These are phyloP conservation scores for Trichogramma pretiosum DNA, from an alignment of 1,140 invertebrate genomes.

Conservation along the genomic window DNA sequence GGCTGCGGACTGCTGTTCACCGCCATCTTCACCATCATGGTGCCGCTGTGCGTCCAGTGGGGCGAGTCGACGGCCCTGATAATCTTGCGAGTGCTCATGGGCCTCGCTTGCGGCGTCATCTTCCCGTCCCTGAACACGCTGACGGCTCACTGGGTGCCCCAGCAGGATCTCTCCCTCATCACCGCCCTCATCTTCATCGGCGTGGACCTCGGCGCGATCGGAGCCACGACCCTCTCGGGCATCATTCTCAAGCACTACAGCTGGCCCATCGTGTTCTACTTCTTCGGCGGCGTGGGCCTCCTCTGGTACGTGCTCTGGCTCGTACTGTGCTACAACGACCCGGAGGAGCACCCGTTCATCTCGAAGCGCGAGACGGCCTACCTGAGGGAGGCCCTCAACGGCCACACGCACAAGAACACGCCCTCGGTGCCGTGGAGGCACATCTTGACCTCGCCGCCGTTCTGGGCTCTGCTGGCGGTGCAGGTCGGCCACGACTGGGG, in stretches of 20 bases:
- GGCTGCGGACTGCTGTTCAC: slow-evolving; percentile 67
- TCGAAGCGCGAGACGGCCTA: slow-evolving; percentile 67
- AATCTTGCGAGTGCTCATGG: slow-evolving; percentile 59
- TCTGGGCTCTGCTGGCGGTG: slow-evolving; percentile 66
- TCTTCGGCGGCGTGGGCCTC: slow-evolving; percentile 68
- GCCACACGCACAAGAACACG: slow-evolving; percentile 45
- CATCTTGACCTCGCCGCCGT: slow-evolving; percentile 64
- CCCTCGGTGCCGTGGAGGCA: slow-evolving; percentile 61
- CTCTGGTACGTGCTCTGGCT: slow-evolving; percentile 68
- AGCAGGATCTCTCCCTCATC: slow-evolving; percentile 60
- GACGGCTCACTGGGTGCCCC: slow-evolving; percentile 66
- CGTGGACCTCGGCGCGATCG: slow-evolving; percentile 64
- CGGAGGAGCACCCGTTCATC: slow-evolving; percentile 75
- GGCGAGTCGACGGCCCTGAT: slow-evolving; percentile 57
- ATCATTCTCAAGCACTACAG: slow-evolving; percentile 53
- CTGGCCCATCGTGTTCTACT: slow-evolving; percentile 73
- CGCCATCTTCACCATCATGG: slow-evolving; percentile 64
- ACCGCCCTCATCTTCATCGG: slow-evolving; percentile 66
- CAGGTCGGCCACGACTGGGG: slow-evolving; percentile 86
- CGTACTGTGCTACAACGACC: slow-evolving; percentile 65
- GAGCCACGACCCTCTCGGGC: slow-evolving; percentile 66
- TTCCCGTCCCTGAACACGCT: slow-evolving; percentile 67
- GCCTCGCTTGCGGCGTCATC: slow-evolving; percentile 67
- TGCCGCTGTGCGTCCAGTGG: slow-evolving; percentile 48
- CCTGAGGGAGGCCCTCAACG: slow-evolving; percentile 56